Base-by-base conservation (phyloP, 92 coral and sea anemone genomes). In the Umimayanthus kanabou region DNA sequence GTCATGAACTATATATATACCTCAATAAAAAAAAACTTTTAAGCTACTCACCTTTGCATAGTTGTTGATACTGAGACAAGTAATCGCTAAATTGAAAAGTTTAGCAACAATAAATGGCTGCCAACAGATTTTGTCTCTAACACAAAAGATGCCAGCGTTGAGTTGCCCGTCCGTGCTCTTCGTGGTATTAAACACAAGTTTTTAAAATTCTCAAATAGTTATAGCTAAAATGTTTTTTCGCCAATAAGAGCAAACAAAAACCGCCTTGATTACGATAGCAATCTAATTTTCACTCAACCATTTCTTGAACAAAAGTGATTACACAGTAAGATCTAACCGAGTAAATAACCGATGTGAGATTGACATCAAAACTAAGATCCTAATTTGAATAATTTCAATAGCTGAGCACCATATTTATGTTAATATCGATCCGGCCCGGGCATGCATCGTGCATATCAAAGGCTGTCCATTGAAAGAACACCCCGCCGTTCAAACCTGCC, bases 311-410 rank as follows among this genome's bases (percentile, higher is more conserved):
- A 82, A 82, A 82, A 49, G 55, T 82, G 73, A 40, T 67, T 69
- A 45, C 86, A 66, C 86, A 66, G 86, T 64, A 7, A 39, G 86
- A 79, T 55, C 86, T 29, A 3, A 69, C 40, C 40, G 86, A 42
- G 86, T 66, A 82, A 82, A 82, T 67, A 82, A 67, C 40, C 37
- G 15, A 69, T 42, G 40, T 40, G 77, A 77, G 77, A 69, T 40
- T 64, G 57, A 81, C 76, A 67, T 67, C 30, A 49, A 82, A 82
- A 22, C 77, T n/a, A 70, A 82, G 57, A 65, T 43, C 64, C 77
- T 82, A 69, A 82, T 82, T 82, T 82, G 77, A 67, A 82, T 82
- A 81, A 82, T 70, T 28, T 82, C 86, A 82, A 82, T 82, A 43
- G 86, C 86, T 25, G 76, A 67, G 66, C n/a, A 82, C 37, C 73